Percentiles rank a stretch among this genome's conserved stretches.
phyloP scores from a whole-genome alignment of 2,113 vertebrate species.

The Solenodon paradoxus region DNA sequence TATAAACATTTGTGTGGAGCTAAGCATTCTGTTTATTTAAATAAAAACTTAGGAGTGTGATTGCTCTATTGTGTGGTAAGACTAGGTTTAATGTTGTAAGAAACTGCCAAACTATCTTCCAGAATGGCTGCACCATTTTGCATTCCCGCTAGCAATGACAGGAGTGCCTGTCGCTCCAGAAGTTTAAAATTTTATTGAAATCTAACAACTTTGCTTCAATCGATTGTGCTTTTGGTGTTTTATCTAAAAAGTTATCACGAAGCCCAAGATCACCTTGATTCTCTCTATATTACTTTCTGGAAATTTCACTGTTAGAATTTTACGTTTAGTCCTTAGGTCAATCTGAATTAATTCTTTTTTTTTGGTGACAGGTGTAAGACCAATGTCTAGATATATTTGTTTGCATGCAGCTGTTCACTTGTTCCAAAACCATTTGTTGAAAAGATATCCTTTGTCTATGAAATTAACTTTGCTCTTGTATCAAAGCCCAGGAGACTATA shows the following conservation, averaged over 20 bases:
- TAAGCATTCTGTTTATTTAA: too few species aligned
- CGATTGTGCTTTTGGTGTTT: neutral
- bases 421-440: neutral
- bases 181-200: neutral
- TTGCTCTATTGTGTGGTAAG: too few species aligned
- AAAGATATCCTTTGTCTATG: neutral
- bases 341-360: neutral
- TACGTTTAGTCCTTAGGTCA: neutral
- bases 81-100: too few species aligned
- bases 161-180: neutral
- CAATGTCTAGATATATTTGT: neutral
- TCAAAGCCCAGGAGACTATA: neutral
- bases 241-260: too few species aligned
- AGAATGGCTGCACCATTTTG: too few species aligned
- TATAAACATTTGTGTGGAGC: neutral
- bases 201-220: neutral
- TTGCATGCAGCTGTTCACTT: too few species aligned
- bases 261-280: neutral
- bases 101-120: too few species aligned
- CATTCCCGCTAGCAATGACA: neutral
- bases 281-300: neutral
- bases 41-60: too few species aligned
- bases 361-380: neutral
- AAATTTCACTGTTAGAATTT: neutral
- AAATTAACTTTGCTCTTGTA: neutral